phyloP scores from a whole-genome alignment of 2,113 vertebrate species.

The Rhinoderma darwinii region DNA sequence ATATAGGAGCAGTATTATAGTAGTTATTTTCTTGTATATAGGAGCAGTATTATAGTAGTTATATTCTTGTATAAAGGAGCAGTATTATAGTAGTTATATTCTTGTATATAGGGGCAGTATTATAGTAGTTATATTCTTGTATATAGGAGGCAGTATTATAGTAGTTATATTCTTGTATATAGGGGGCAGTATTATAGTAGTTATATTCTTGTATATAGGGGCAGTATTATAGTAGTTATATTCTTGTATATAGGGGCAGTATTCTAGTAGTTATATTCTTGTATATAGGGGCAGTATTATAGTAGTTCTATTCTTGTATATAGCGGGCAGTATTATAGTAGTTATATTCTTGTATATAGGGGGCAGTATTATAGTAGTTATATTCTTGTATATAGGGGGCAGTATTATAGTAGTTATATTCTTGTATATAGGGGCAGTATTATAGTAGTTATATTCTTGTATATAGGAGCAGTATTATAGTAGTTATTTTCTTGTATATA shows the following conservation, averaged over 20 bases:
- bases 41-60: conserved; percentile 10
- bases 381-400: not conserved
- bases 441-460: too few relatives aligned
- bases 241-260: not conserved
- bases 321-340: not conserved
- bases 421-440: too few relatives aligned
- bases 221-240: conserved; percentile 10
- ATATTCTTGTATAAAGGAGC: not conserved
- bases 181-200: too few relatives aligned
- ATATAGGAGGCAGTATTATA: not conserved
- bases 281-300: not conserved
- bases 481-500: too few relatives aligned
- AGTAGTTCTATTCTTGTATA: conserved; percentile 8
- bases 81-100: conserved; percentile 21
- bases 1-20: not conserved
- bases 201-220: too few relatives aligned
- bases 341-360: not conserved
- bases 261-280: not conserved
- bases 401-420: too few relatives aligned
- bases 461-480: too few relatives aligned
- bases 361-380: not conserved
- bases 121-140: conserved; percentile 10
- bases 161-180: conserved; percentile 2
- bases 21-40: not conserved
- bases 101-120: not conserved